Percentiles rank a stretch among this genome's conserved stretches.
Evolutionary conservation across 1,140 invertebrate genomes (phyloP).

Genomic region (Neodiprion lecontei): DNA sequence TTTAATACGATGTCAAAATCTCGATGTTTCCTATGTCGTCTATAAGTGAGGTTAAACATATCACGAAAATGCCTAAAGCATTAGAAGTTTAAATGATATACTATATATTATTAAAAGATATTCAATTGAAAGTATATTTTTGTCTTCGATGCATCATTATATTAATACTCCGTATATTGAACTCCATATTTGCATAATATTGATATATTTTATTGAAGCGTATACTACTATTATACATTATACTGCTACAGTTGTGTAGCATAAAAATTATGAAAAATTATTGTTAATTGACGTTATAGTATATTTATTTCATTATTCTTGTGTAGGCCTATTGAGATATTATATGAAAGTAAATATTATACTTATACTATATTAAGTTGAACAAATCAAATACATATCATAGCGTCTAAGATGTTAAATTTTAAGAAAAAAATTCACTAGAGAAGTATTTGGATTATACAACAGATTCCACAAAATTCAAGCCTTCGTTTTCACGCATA

Average conservation of each 20-base stretch:
- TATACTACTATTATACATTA: neutral
- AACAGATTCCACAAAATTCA: neutral
- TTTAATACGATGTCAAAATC: neutral
- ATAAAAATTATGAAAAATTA: neutral
- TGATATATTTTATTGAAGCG: constrained; percentile 6
- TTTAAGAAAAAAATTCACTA: neutral
- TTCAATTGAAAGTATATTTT: constrained; percentile 52
- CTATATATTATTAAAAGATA: constrained; percentile 41
- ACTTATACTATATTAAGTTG: neutral
- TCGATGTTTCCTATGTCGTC: constrained; percentile 16
- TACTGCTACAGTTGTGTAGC: neutral
- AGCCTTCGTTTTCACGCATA: no score
- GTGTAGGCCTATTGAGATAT: neutral
- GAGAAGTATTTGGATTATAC: constrained; percentile 7
- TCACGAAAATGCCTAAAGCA: constrained; percentile 46
- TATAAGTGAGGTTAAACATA: constrained; percentile 39
- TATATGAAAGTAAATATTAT: neutral
- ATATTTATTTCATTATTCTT: neutral
- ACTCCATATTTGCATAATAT: constrained; percentile 7
- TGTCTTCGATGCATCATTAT: constrained; percentile 45
- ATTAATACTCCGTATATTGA: constrained; percentile 5
- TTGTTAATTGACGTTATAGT: neutral
- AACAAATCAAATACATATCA: neutral
- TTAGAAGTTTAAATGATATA: constrained; percentile 38
- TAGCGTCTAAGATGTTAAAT: neutral